These are phyloP conservation scores for Potamilus streckersoni DNA, from an alignment of 1,140 invertebrate genomes.

Conservation along the genomic window DNA sequence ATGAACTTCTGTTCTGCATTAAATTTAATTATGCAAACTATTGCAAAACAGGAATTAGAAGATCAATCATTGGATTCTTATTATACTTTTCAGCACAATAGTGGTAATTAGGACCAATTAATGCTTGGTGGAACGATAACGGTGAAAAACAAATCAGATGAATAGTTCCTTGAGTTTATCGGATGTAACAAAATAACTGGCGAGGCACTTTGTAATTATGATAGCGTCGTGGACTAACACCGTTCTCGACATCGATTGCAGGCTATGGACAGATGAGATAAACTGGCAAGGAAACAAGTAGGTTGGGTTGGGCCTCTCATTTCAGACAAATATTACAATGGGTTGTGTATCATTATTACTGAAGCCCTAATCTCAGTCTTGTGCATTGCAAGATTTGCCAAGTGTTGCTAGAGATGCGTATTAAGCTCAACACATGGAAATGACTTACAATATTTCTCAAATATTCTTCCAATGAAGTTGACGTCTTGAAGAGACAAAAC, in stretches of 20 bases:
- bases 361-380: conserved; percentile 36
- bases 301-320: conserved; percentile 14
- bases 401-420: conserved; percentile 34
- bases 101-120: conserved; percentile 36
- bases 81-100: conserved; percentile 28
- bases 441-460: conserved; percentile 38
- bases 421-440: conserved; percentile 26
- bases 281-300: conserved; percentile 31
- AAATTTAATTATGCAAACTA: conserved; percentile 24
- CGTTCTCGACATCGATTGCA: conserved; percentile 28
- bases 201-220: conserved; percentile 20
- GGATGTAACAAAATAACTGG: conserved; percentile 32
- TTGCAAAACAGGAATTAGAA: conserved; percentile 24
- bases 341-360: conserved; percentile 34
- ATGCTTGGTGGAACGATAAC: conserved; percentile 30
- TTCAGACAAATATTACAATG: conserved; percentile 21
- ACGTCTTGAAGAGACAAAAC: conserved; percentile 23
- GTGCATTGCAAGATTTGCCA: conserved; percentile 32
- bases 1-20: conserved; percentile 27
- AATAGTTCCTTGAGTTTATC: conserved; percentile 32
- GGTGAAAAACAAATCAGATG: conserved; percentile 15
- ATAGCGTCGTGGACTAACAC: conserved; percentile 17
- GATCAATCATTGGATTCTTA: conserved; percentile 24
- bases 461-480: conserved; percentile 28
- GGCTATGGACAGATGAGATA: conserved; percentile 37